Conservation (phyloP, 2,113 vertebrate genomes). For the Brachypteracias leptosomus region DNA sequence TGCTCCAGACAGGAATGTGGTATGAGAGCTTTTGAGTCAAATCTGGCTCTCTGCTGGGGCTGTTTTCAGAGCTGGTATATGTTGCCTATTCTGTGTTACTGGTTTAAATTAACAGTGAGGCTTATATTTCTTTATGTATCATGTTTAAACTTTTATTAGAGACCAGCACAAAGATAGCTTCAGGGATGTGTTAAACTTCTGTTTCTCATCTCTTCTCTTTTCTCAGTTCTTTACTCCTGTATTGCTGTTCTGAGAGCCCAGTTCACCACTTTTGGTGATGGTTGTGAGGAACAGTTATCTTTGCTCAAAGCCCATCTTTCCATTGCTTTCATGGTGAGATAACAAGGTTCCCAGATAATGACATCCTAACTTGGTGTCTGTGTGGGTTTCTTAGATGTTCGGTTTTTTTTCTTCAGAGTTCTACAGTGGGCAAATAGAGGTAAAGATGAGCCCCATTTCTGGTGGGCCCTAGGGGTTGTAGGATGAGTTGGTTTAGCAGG, state of each 20-base stretch:
- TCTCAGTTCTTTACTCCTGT: not conserved
- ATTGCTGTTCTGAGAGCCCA: not conserved
- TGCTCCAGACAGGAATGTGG: conserved; percentile 1
- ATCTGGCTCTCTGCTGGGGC: not conserved
- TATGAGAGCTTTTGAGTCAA: conserved; percentile 25
- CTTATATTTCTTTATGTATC: not conserved
- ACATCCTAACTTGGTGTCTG: not conserved
- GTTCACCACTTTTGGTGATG: not conserved
- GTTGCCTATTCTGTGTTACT: not conserved
- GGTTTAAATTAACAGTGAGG: conserved; percentile 24
- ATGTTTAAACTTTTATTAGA: not conserved
- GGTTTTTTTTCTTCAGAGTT: not conserved
- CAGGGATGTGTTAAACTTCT: not conserved
- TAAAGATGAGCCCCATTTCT: not conserved
- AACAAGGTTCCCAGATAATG: not conserved
- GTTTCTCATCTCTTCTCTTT: not conserved
- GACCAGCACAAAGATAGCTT: not conserved
- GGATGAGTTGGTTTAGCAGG: not conserved
- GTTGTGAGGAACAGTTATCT: not conserved
- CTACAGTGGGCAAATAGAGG: not conserved
- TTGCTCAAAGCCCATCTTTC: not conserved
- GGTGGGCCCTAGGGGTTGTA: not conserved
- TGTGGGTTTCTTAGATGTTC: not conserved
- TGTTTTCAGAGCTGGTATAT: not conserved
- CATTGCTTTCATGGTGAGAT: not conserved